Base-by-base conservation (phyloP, 2,113 vertebrate species). In the Calypte anna region DNA sequence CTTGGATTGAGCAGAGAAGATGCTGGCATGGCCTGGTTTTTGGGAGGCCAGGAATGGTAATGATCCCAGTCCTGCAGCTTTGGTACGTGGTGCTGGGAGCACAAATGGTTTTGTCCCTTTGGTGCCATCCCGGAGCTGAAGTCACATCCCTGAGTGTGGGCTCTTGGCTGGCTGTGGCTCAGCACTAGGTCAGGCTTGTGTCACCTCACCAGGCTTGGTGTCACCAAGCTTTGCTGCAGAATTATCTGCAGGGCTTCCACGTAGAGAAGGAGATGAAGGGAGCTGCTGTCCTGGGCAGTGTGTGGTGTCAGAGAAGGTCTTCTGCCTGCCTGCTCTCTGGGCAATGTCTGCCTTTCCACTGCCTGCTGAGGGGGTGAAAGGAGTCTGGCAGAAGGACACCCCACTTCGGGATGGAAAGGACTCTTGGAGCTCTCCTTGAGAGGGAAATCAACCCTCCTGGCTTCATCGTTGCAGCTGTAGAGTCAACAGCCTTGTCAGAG, bases 101-200 rank as follows among this genome's bases (percentile, higher is more conserved):
- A 59, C 40, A n/a, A 70, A 13, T 30, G 1, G 3, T 72, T 92
- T 69, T 80, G 68, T 83, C 44, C 33, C 53, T 33, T 76, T 55
- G 62, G 14, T 86, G 54, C 38, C 19, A 4, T 55, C 58, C 5
- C 1, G 1, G 53, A 64, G 38, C 16, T 3, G 0, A 1, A 63
- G 51, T 62, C 11, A 36, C 55, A 59, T 74, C 22, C 51, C 31
- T 0, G 7, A 31, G 11, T 11, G 18, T 18, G 69, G 44, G 59
- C 23, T 64, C n/a, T 27, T 44, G 22, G 11, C 11, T 63, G 54
- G 27, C 66, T 82, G 36, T 70, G 25, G 8, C 75, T 87, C 23
- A 14, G 64, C 31, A 27, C 51, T 8, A 10, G 19, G 2, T 25
- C 25, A 24, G 51, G 25, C 57, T 64, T 58, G 19, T 77, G 59